Evolutionary conservation across 2,888 invertebrate species (phyloP), one percentile per base, ranked within the genome.

Genomic region (Volucella inanis): DNA sequence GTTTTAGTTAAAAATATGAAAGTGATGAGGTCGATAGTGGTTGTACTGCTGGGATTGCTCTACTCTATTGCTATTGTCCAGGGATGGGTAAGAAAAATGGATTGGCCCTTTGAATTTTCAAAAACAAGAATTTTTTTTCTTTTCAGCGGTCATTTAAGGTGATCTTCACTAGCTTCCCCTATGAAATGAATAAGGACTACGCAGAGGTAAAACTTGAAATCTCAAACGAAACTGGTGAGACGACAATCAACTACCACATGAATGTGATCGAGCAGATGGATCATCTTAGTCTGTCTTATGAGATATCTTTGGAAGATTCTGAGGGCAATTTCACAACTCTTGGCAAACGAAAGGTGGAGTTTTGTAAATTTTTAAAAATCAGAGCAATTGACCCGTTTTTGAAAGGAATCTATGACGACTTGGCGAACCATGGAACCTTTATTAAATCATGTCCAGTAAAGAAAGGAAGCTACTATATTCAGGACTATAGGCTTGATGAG

Each of bases 81-180:
- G 54, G 90, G 87, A 15, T 90, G 91, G 90, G 91, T 91, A 81
- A 90, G 90, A 84, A 55, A 71, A 57, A 1, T 68, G 52, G 18
- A 2, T 39, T 10, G 12, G 43, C 72, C 47, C 67, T 47, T 65
- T 41, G 43, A 47, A 65, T 22, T 64, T 59, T 71, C 43, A 59
- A 55, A 31, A 61, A 57, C 61, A 49, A 22, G 70, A 81, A 45
- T 55, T 22, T 3, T 22, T 3, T 22, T 76, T 14, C 1, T 81
- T n/a, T 76, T 54, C 59, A 91, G 91, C 89, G 90, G 18, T 89
- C 90, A 2, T 91, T 90, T 52, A 89, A 90, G 70, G 87, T 91
- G 15, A 75, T 90, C n/a, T 88, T 90, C 9, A 88, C 88, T 6
- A 77, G 87, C 18, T 87, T 90, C 15, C 89, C 89, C 0, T 88